Base-by-base conservation (phyloP, 1,140 invertebrate genomes). In the Leptopilina clavipes region DNA sequence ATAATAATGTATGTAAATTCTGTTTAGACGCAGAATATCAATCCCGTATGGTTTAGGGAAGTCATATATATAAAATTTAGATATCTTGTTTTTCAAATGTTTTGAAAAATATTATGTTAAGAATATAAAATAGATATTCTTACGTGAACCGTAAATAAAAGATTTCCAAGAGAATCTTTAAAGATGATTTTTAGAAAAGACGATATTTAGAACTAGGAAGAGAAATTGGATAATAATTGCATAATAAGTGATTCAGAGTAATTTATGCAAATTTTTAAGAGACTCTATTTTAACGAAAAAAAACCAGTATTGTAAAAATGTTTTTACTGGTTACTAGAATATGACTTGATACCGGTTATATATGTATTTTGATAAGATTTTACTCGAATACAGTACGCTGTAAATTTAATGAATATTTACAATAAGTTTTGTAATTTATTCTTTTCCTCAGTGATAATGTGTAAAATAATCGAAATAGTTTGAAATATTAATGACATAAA, bases 321-420 rank as follows among this genome's bases (percentile, higher is more conserved):
- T 31, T 40, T 40, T 40, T 17, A 52, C 48, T 52, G 48, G 48
- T 52, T 17, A 5, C 48, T 52, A 52, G 14, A 17, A 52, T 52
- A n/a, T 52, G 48, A 52, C 48, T 17, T n/a, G 48, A 52, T 52
- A 52, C 48, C 48, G 17, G 48, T n/a, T 52, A 52, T 40, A 31
- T 48, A 7, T 52, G 48, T 52, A 52, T 52, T 52, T 52, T 52
- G 48, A 52, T 52, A 52, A n/a, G 14, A n/a, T 52, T 52, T 52
- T 52, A 52, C n/a, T 52, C 48, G 7, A 52, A 31, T 52, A 52
- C n/a, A n/a, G n/a, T n/a, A n/a, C n/a, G n/a, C n/a, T 17, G 14
- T 52, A 17, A 8, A 17, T n/a, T 52, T 52, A n/a, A 52, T 52
- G n/a, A 7, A 52, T 48, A 48, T 12, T 14, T 48, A 48, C 45